Evolutionary conservation across 1,140 invertebrate species (phyloP).

Genomic region (Trissolcus basalis): DNA sequence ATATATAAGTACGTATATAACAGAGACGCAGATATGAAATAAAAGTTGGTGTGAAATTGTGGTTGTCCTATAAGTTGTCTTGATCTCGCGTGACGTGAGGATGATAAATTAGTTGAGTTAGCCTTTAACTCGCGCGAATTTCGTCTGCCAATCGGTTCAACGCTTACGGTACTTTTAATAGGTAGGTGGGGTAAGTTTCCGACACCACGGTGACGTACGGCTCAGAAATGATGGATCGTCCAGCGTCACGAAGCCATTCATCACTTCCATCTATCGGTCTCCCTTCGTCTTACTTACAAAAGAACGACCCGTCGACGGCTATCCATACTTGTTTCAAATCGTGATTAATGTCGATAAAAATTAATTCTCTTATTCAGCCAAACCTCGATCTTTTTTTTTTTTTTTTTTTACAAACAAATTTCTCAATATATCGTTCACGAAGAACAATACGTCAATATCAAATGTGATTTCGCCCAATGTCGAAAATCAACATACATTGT

Average conservation of each 20-base stretch:
- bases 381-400: conserved; percentile 40
- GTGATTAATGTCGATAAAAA: conserved; percentile 76
- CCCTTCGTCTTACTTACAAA: conserved; percentile 74
- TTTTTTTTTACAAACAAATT: conserved; percentile 10
- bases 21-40: conserved; percentile 43
- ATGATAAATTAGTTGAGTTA: conserved; percentile 75
- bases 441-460: no score
- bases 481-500: no score
- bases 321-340: conserved; percentile 72
- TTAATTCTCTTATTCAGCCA: conserved; percentile 68
- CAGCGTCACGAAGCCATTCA: conserved; percentile 74
- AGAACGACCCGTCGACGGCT: conserved; percentile 72
- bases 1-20: no score
- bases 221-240: conserved; percentile 73
- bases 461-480: no score
- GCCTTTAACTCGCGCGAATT: conserved; percentile 73
- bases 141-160: conserved; percentile 64
- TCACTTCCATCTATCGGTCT: conserved; percentile 75
- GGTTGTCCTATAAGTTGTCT: conserved; percentile 54
- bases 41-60: conserved; percentile 47
- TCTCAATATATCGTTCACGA: conserved; percentile 7
- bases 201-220: conserved; percentile 69
- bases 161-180: conserved; percentile 66
- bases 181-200: conserved; percentile 53
- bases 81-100: conserved; percentile 63